Evolutionary conservation across 2,888 invertebrate species (phyloP).

Genomic region (Pachymerium ferrugineum): DNA sequence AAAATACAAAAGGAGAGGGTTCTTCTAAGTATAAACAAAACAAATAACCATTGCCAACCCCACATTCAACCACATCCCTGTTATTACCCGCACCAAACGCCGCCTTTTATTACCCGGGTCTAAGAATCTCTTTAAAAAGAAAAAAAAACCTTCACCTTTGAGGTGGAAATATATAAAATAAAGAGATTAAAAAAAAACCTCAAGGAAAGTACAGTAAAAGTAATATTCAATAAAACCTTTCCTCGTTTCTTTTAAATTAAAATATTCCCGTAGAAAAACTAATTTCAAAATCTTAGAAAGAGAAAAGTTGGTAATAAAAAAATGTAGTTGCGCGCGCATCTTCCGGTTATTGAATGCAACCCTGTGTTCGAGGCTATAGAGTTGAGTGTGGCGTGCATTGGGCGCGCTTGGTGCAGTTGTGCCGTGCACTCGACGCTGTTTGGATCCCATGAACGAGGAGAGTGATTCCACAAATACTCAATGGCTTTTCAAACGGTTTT

Average conservation of each 20-base stretch:
- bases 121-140: not conserved
- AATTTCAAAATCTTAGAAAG: not conserved
- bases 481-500: not conserved
- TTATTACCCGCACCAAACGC: not conserved
- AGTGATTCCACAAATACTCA: not conserved
- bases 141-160: too few relatives aligned
- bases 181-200: not conserved
- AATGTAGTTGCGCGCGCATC: not conserved
- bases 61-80: not conserved
- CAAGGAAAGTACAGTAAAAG: not conserved
- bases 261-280: not conserved
- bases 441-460: not conserved
- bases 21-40: not conserved
- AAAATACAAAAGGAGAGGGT: constrained; percentile 8
- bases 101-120: not conserved
- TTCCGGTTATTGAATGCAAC: not conserved
- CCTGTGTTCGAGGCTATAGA: not conserved
- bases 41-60: not conserved
- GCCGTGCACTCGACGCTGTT: not conserved
- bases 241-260: not conserved
- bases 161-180: too few relatives aligned
- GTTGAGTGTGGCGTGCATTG: not conserved
- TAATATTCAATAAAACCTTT: not conserved
- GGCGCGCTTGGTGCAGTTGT: not conserved
- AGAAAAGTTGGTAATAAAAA: not conserved